Conservation (phyloP, 2,888 invertebrate genomes). For the Drosophila phalerata region DNA sequence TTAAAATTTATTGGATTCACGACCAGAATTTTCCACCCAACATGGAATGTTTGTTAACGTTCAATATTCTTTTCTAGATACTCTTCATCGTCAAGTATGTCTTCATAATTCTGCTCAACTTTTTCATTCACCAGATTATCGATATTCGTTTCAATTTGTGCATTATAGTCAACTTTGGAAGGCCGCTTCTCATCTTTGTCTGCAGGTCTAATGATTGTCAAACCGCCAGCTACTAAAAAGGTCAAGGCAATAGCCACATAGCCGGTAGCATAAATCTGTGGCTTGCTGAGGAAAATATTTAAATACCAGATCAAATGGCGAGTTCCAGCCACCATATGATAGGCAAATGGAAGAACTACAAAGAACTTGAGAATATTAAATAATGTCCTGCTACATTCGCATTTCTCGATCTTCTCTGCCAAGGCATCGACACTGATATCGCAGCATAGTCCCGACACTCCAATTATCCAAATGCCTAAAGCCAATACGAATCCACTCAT, state of each 20-base stretch:
- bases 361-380: slow-evolving; percentile 38
- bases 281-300: slow-evolving; percentile 56
- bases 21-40: slow-evolving; percentile 6
- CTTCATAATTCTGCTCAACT: not conserved
- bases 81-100: not conserved
- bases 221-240: slow-evolving; percentile 30
- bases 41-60: not conserved
- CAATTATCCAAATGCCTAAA: slow-evolving; percentile 52
- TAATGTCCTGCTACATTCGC: slow-evolving; percentile 9
- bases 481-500: slow-evolving; percentile 47
- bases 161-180: not conserved
- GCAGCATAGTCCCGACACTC: slow-evolving; percentile 36
- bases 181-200: not conserved
- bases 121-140: not conserved
- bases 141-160: not conserved
- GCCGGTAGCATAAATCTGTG: slow-evolving; percentile 59
- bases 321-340: slow-evolving; percentile 55
- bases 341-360: slow-evolving; percentile 57
- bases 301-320: slow-evolving; percentile 64
- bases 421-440: slow-evolving; percentile 40
- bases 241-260: slow-evolving; percentile 52
- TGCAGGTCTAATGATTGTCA: slow-evolving; percentile 14
- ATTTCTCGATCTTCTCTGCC: slow-evolving; percentile 32
- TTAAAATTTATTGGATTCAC: not conserved
- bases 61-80: not conserved